phyloP scores from a whole-genome alignment of 2,888 invertebrate genomes.

The Cataglyphis altisquamis region DNA sequence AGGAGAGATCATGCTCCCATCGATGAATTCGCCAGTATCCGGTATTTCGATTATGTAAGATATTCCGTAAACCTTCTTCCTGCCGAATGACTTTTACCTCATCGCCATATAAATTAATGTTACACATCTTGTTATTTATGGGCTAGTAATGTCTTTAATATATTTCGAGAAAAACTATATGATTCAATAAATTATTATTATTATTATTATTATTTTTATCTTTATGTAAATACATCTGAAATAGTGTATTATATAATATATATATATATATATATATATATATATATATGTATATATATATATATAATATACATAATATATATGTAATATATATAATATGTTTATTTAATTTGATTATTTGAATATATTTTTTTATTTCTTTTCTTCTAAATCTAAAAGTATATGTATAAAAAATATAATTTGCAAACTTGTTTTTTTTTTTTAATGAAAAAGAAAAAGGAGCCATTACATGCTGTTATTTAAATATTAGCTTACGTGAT shows the following conservation, averaged over 20 bases:
- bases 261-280: too few species aligned
- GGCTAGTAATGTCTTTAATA: not conserved
- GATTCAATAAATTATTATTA: not conserved
- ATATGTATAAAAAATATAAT: not conserved
- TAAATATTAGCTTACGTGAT: not conserved
- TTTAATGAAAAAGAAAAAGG: too few species aligned
- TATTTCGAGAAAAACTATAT: not conserved
- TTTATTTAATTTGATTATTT: not conserved
- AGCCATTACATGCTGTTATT: too few species aligned
- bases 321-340: not conserved
- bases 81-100: slow-evolving; percentile 1
- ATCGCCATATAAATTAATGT: not conserved
- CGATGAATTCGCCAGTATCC: slow-evolving; percentile 19
- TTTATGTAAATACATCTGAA: not conserved
- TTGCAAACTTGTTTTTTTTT: not conserved
- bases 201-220: not conserved
- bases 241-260: too few species aligned
- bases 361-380: not conserved
- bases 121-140: not conserved
- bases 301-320: too few species aligned
- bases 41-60: slow-evolving; percentile 50
- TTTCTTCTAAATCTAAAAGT: not conserved
- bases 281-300: too few species aligned
- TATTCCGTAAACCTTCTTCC: not conserved
- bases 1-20: not conserved